Conservation (phyloP, 2,113 vertebrate species). For the Nyctibius bracteatus region DNA sequence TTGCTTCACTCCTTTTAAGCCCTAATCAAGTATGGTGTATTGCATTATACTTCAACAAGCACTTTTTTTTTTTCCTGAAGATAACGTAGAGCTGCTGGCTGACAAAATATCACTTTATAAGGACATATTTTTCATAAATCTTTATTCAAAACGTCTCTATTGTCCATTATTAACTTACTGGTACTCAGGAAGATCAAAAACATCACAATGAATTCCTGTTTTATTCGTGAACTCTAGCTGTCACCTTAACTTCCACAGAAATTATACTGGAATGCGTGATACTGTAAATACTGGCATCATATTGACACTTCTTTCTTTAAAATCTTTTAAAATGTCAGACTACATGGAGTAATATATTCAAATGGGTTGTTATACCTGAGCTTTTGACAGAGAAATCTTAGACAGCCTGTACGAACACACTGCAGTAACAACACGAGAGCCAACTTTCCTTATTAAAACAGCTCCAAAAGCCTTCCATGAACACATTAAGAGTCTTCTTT, state of each 20-base stretch:
- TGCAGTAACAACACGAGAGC: not conserved
- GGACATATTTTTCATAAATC: not conserved
- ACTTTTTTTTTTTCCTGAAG: not conserved
- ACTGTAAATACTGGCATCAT: constrained; percentile 27
- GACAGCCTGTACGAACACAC: not conserved
- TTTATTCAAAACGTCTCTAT: not conserved
- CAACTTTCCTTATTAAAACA: not conserved
- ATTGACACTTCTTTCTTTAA: constrained; percentile 17
- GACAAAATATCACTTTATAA: not conserved
- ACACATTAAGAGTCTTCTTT: not conserved
- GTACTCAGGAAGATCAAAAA: not conserved
- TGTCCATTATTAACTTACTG: not conserved
- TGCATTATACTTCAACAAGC: not conserved
- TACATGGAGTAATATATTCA: constrained; percentile 1
- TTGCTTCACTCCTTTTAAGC: not conserved
- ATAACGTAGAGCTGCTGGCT: not conserved
- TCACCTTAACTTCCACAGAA: constrained; percentile 20
- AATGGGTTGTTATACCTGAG: not conserved
- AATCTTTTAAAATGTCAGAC: constrained; percentile 43
- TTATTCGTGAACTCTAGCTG: not conserved
- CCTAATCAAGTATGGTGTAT: not conserved
- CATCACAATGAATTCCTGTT: not conserved
- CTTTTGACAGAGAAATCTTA: constrained; percentile 28
- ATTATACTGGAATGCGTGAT: not conserved
- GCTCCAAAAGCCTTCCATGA: not conserved